Conservation (phyloP, 2,113 vertebrate genomes). For the Setophaga kirtlandii region DNA sequence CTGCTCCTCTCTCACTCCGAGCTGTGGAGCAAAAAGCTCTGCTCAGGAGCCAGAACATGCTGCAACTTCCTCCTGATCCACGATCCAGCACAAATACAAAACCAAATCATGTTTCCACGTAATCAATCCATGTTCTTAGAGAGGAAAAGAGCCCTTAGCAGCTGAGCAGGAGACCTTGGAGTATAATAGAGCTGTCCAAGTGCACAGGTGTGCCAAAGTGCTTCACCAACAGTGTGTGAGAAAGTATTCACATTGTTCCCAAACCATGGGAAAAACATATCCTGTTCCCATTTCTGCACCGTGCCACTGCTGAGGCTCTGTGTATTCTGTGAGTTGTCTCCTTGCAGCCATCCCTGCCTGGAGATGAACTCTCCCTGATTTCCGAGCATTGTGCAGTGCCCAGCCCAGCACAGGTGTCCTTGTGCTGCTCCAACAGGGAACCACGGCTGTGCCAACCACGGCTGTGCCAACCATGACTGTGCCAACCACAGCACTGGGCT, state of each 20-base stretch:
- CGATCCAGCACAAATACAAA: conserved; percentile 75
- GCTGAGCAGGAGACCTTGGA: conserved; percentile 60
- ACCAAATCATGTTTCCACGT: conserved; percentile 72
- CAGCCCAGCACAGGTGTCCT: neutral
- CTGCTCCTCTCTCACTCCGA: conserved; percentile 30
- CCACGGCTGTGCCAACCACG: neutral
- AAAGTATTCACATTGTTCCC: conserved; percentile 43
- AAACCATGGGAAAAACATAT: conserved; percentile 44
- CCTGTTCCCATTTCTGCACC: neutral
- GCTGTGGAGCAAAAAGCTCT: neutral
- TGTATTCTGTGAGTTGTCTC: neutral
- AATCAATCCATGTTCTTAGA: conserved; percentile 72
- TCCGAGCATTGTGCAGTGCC: conserved; percentile 16
- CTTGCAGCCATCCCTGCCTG: conserved; percentile 6
- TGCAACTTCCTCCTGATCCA: conserved; percentile 67
- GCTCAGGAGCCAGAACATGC: conserved; percentile 18
- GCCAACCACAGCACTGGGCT: rapidly evolving
- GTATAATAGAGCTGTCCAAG: conserved; percentile 52
- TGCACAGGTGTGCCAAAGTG: conserved; percentile 68
- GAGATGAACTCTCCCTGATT: conserved; percentile 31
- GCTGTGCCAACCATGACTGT: neutral
- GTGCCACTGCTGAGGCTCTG: conserved; percentile 2
- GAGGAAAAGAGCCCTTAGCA: conserved; percentile 69
- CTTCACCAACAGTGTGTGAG: conserved; percentile 62
- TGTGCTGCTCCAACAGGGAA: neutral